A percentile compares a stretch with the other conserved stretches of the same genome.
phyloP scores from a whole-genome alignment of 2,888 invertebrate genomes.

The Rotaria magnacalcarata region DNA sequence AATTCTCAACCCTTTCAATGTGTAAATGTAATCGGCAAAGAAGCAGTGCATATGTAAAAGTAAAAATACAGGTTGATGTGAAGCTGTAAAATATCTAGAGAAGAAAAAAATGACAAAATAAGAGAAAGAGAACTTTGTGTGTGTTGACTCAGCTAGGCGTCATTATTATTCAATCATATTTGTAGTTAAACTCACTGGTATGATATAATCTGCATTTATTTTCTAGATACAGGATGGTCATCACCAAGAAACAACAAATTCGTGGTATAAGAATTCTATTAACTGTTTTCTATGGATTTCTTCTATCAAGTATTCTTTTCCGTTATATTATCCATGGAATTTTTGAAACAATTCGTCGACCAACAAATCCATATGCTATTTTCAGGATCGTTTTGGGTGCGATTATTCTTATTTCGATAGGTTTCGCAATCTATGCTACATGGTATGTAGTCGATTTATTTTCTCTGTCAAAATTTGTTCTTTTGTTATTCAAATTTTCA shows the following conservation, averaged over 20 bases:
- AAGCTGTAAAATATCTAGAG: background rate
- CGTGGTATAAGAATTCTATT: slow-evolving; percentile 14
- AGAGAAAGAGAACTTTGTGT: background rate
- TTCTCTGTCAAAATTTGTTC: background rate
- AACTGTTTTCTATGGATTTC: slow-evolving; percentile 34
- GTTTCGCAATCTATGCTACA: background rate
- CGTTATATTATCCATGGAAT: slow-evolving; percentile 11
- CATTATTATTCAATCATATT: background rate
- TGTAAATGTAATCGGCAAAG: background rate
- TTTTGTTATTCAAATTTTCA: background rate
- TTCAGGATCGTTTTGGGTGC: background rate
- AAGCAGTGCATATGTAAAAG: background rate
- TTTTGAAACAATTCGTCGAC: background rate
- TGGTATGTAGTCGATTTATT: background rate
- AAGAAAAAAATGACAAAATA: background rate
- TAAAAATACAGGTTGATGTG: background rate
- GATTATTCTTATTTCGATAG: slow-evolving; percentile 13
- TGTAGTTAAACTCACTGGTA: background rate
- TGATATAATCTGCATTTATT: background rate
- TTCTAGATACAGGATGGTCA: background rate
- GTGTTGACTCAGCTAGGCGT: background rate
- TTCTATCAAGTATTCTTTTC: background rate
- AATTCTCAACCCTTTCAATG: background rate
- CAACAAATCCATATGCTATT: slow-evolving; percentile 32
- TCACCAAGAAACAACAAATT: background rate